Percentiles rank a stretch among this genome's conserved stretches.
These are phyloP conservation scores for Pelodiscus sinensis DNA, from an alignment of 2,113 vertebrate species.

Conservation along the genomic window DNA sequence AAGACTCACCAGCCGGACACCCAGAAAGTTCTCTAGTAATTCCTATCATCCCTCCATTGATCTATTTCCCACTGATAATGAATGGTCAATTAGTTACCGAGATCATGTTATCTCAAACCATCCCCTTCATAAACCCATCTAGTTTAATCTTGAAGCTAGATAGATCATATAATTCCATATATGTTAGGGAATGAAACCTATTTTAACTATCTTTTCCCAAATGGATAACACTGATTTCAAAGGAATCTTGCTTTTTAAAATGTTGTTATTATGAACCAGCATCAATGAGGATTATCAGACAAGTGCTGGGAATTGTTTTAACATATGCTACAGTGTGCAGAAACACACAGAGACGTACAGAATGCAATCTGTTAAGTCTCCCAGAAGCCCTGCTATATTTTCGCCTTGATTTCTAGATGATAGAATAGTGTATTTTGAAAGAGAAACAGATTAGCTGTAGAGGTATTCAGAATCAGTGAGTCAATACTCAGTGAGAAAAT, in stretches of 20 bases:
- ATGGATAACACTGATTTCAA: neutral
- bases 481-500: slow-evolving; percentile 14
- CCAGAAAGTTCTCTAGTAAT: too few species aligned
- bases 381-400: neutral
- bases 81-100: too few species aligned
- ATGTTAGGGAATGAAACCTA: neutral
- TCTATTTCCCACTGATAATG: too few species aligned
- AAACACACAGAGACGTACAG: neutral
- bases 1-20: too few species aligned
- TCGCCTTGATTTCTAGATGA: slow-evolving; percentile 17
- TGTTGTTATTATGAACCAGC: neutral
- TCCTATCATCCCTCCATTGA: too few species aligned
- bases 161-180: too few species aligned
- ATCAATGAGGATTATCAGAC: neutral
- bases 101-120: too few species aligned
- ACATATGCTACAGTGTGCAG: neutral
- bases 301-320: neutral
- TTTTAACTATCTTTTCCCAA: neutral
- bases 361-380: neutral
- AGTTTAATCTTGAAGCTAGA: too few species aligned
- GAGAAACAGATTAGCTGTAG: neutral
- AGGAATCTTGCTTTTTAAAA: neutral
- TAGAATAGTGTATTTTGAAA: neutral
- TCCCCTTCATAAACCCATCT: too few species aligned
- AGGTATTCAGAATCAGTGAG: neutral